Evolutionary conservation across 2,888 invertebrate genomes (phyloP).

Genomic region (Prionchulus punctatus): DNA sequence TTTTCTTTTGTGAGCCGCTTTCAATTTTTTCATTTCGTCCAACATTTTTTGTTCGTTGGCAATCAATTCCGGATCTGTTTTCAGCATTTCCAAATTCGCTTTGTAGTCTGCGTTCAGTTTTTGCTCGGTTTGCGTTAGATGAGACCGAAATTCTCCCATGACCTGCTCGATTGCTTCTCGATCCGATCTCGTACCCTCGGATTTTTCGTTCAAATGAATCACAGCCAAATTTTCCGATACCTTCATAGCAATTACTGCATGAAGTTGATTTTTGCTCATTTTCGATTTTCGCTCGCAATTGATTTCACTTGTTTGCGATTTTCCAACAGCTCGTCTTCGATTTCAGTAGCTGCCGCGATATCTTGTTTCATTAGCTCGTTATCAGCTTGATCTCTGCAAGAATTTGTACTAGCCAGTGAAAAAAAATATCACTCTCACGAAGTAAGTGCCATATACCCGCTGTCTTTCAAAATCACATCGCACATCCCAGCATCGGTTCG

Average conservation of each 20-base stretch:
- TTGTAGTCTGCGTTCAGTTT: too few species aligned
- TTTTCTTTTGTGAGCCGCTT: not conserved
- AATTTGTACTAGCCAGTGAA: too few species aligned
- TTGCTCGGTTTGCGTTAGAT: not conserved
- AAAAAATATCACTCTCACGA: too few species aligned
- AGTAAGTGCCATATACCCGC: too few species aligned
- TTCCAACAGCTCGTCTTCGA: not conserved
- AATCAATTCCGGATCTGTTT: not conserved
- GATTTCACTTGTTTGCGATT: not conserved
- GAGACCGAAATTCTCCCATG: not conserved
- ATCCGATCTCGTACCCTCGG: not conserved
- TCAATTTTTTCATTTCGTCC: not conserved
- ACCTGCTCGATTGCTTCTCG: not conserved
- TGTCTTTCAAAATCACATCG: too few species aligned
- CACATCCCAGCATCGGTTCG: too few species aligned
- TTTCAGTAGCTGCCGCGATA: not conserved
- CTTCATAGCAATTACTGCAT: too few species aligned
- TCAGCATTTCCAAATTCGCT: not conserved
- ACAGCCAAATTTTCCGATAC: not conserved
- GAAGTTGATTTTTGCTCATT: too few species aligned
- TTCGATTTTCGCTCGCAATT: too few species aligned
- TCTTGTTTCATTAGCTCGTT: not conserved
- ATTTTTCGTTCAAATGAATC: not conserved
- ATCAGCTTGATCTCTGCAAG: not conserved
- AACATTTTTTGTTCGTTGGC: not conserved